Conservation (phyloP, 2,888 invertebrate species). For the Drosophila conformis region DNA sequence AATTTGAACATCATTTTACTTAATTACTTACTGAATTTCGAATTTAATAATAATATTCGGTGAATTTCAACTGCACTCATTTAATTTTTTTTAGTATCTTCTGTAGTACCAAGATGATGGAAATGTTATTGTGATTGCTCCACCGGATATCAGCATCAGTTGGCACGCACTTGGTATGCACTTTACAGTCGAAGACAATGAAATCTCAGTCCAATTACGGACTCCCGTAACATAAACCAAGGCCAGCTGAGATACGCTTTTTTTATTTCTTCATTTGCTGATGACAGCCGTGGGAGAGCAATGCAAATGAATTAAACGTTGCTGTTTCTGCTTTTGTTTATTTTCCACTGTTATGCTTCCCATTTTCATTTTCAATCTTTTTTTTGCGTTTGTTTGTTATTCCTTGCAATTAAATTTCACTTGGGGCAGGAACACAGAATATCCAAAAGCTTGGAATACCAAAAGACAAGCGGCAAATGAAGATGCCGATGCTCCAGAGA, state of each 20-base stretch:
- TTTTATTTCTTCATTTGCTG: slow-evolving; percentile 57
- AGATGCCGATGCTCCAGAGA: slow-evolving; percentile 16
- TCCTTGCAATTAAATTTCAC: slow-evolving; percentile 74
- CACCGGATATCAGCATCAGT: slow-evolving; percentile 19
- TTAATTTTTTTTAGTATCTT: background rate
- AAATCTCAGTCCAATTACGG: slow-evolving; percentile 57
- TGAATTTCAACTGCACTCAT: background rate
- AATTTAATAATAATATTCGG: background rate
- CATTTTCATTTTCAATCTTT: slow-evolving; percentile 20
- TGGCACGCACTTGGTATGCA: slow-evolving; percentile 25
- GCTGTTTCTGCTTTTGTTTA: slow-evolving; percentile 22
- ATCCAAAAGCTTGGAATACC: slow-evolving; percentile 37
- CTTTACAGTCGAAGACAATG: slow-evolving; percentile 25
- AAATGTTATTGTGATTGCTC: background rate
- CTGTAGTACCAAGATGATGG: background rate
- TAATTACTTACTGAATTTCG: background rate
- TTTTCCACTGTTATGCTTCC: slow-evolving; percentile 14
- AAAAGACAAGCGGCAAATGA: slow-evolving; percentile 28
- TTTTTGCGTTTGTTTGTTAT: slow-evolving; percentile 41
- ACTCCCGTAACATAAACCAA: slow-evolving; percentile 42
- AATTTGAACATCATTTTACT: background rate
- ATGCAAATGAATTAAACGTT: slow-evolving; percentile 56
- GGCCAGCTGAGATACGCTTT: slow-evolving; percentile 32
- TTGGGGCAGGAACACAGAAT: slow-evolving; percentile 44
- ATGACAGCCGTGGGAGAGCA: slow-evolving; percentile 43